A percentile compares a stretch with the other conserved stretches of the same genome.
Conservation (phyloP, 2,113 vertebrate species). For the Puffinus mauretanicus region DNA sequence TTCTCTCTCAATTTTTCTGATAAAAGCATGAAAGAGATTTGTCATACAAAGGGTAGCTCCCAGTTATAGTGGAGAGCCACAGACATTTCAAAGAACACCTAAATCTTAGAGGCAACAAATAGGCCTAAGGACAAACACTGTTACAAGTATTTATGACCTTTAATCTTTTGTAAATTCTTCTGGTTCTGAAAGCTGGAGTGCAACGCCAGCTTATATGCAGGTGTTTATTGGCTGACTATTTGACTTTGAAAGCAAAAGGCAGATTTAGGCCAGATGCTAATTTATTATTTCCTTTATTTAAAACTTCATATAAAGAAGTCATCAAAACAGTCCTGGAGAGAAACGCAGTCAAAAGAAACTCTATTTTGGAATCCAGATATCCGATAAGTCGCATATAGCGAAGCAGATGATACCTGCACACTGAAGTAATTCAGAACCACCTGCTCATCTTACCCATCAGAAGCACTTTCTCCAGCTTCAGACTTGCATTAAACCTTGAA, state of each 20-base stretch:
- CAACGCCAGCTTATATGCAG: background rate
- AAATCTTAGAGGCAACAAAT: background rate
- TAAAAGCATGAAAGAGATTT: background rate
- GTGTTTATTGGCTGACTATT: background rate
- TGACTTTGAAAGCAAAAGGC: background rate
- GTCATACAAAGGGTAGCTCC: background rate
- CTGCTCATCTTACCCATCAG: background rate
- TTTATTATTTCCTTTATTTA: background rate
- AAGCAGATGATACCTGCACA: background rate
- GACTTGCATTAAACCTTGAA: background rate
- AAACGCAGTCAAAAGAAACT: background rate
- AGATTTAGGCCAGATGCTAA: background rate
- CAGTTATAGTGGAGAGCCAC: background rate
- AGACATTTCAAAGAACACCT: background rate
- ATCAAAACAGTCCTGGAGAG: background rate
- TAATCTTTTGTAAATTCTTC: background rate
- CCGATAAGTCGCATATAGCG: background rate
- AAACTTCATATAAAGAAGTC: background rate
- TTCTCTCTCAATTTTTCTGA: background rate
- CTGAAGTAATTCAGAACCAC: background rate
- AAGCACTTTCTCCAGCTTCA: background rate
- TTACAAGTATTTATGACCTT: background rate
- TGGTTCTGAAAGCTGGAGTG: background rate
- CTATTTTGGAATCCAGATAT: background rate
- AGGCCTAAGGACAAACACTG: background rate